These are phyloP conservation scores for Apodemia mormo DNA, from an alignment of 2,888 invertebrate genomes.

Conservation along the genomic window DNA sequence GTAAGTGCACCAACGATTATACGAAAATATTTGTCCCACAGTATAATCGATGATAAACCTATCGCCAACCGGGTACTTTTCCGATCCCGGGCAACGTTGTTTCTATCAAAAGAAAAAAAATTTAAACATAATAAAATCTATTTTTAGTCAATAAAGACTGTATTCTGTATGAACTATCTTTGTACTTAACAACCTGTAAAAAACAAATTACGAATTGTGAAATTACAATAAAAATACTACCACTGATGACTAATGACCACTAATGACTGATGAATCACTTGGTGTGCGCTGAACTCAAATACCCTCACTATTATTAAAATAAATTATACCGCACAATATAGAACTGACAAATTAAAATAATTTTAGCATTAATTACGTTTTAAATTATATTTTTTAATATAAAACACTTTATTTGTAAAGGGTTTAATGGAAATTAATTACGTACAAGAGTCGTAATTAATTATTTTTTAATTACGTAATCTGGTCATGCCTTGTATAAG, in stretches of 20 bases:
- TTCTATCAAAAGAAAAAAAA: too few relatives aligned
- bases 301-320: not conserved
- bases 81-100: too few relatives aligned
- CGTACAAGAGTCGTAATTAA: not conserved
- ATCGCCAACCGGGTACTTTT: too few relatives aligned
- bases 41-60: too few relatives aligned
- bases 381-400: not conserved
- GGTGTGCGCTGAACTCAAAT: not conserved
- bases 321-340: not conserved
- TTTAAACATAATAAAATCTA: too few relatives aligned
- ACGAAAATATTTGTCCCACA: too few relatives aligned
- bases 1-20: too few relatives aligned
- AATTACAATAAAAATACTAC: not conserved
- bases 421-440: not conserved
- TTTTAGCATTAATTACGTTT: not conserved
- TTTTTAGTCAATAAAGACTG: too few relatives aligned
- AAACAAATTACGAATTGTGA: not conserved
- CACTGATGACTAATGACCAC: not conserved
- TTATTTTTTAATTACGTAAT: slow-evolving; percentile 1
- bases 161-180: not conserved
- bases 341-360: slow-evolving; percentile 4
- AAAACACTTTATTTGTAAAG: slow-evolving; percentile 2
- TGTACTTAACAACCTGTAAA: not conserved
- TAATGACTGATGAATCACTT: not conserved
- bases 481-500: not conserved